Conservation (phyloP, 2,113 vertebrate species). For the Macquaria ambigua region DNA sequence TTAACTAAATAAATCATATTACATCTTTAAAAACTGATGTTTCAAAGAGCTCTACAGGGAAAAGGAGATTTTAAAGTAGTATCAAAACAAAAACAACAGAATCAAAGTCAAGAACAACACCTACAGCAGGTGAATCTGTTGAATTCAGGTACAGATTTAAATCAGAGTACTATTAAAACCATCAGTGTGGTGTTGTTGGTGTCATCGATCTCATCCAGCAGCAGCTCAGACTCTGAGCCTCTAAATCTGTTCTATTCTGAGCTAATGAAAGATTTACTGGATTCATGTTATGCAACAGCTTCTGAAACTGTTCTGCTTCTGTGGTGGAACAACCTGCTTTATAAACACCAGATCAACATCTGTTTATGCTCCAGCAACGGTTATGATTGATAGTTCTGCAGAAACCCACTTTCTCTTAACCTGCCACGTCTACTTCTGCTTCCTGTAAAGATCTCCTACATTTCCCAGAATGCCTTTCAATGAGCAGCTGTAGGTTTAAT, state of each 20-base stretch:
- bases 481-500: too few species aligned
- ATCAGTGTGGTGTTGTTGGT: not conserved
- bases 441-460: not conserved
- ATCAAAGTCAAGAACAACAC: too few species aligned
- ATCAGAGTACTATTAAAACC: too few species aligned
- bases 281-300: conserved; percentile 22
- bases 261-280: conserved; percentile 55
- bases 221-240: conserved; percentile 48
- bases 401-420: not conserved
- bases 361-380: not conserved
- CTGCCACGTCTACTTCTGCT: not conserved
- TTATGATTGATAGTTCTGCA: not conserved
- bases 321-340: not conserved
- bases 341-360: not conserved
- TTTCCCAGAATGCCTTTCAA: conserved; percentile 7
- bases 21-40: too few species aligned
- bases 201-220: conserved; percentile 3
- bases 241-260: conserved; percentile 61
- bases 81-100: too few species aligned
- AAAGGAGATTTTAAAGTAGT: too few species aligned
- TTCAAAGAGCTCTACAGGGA: too few species aligned
- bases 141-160: too few species aligned
- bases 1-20: too few species aligned
- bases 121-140: too few species aligned
- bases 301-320: not conserved